phyloP scores from a whole-genome alignment of 2,888 invertebrate genomes.

The Limulus polyphemus region DNA sequence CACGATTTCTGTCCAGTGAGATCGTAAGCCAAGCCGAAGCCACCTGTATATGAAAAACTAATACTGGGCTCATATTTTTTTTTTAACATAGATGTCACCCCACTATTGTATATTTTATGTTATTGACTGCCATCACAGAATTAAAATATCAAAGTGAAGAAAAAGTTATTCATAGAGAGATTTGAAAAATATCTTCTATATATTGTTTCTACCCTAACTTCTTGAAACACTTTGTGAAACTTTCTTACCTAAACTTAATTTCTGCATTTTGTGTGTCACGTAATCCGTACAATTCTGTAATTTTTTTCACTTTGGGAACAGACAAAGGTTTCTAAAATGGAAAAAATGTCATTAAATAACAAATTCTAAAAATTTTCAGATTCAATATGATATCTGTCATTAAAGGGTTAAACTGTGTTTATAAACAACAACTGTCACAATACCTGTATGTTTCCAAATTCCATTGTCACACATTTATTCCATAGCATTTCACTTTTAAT shows the following conservation, averaged over 20 bases:
- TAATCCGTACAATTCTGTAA: slow-evolving; percentile 54
- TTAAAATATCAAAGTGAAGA: too few relatives aligned
- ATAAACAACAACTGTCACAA: too few relatives aligned
- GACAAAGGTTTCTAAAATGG: slow-evolving; percentile 40
- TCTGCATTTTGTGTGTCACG: slow-evolving; percentile 58
- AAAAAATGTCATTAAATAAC: not conserved
- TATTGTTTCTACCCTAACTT: too few relatives aligned
- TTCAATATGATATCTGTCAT: too few relatives aligned
- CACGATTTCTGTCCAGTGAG: slow-evolving; percentile 53
- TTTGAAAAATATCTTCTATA: too few relatives aligned
- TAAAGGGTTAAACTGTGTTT: too few relatives aligned
- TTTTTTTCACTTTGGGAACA: slow-evolving; percentile 45
- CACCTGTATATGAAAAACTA: slow-evolving; percentile 47
- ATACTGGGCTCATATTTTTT: not conserved
- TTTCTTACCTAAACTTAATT: slow-evolving; percentile 46
- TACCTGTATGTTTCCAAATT: too few relatives aligned
- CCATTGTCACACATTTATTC: too few relatives aligned
- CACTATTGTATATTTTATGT: too few relatives aligned
- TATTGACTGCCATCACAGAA: too few relatives aligned
- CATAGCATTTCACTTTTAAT: too few relatives aligned
- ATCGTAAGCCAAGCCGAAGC: slow-evolving; percentile 62
- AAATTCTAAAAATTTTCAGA: not conserved
- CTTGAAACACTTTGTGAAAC: slow-evolving; percentile 1
- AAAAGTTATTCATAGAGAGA: too few relatives aligned
- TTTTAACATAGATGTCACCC: not conserved